A percentile compares a stretch with the other conserved stretches of the same genome.
Evolutionary conservation across 1,140 invertebrate species (phyloP).

Genomic region (Antheraea pernyi): DNA sequence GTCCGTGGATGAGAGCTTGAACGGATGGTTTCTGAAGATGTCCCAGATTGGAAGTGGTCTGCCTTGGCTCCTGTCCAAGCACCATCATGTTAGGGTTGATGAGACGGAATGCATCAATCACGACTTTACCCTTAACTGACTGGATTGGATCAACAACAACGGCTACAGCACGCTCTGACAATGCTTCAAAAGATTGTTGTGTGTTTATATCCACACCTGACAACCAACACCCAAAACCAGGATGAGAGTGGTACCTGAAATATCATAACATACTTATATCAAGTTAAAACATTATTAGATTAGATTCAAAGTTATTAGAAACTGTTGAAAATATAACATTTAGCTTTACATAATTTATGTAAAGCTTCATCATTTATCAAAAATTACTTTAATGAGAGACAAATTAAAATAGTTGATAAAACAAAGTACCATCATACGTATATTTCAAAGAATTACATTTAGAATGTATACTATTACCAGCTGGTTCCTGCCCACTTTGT

Average conservation of each 20-base stretch:
- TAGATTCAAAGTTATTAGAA: too few relatives aligned
- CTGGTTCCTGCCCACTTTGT: too few relatives aligned
- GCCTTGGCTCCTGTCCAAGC: slow-evolving; percentile 97
- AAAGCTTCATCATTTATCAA: too few relatives aligned
- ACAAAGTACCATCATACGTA: too few relatives aligned
- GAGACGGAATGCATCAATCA: slow-evolving; percentile 96
- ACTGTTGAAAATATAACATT: too few relatives aligned
- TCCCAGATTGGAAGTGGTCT: slow-evolving; percentile 99
- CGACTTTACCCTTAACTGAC: slow-evolving; percentile 98
- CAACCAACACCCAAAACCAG: slow-evolving; percentile 99
- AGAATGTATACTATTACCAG: too few relatives aligned
- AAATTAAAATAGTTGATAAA: too few relatives aligned
- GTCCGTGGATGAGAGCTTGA: slow-evolving; percentile 98
- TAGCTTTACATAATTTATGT: too few relatives aligned
- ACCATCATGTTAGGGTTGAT: slow-evolving; percentile 99
- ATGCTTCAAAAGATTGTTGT: slow-evolving; percentile 99
- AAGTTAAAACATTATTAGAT: too few relatives aligned
- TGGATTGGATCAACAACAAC: slow-evolving; percentile 99
- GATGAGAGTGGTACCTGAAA: slow-evolving; percentile 96
- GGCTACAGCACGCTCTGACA: slow-evolving; percentile 98
- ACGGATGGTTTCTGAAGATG: slow-evolving; percentile 99
- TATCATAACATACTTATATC: not conserved
- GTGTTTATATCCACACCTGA: slow-evolving; percentile 99
- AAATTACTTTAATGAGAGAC: too few relatives aligned
- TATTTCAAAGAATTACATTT: too few relatives aligned